Base-by-base conservation (phyloP, 64 coral and sea anemone species). In the Stichodactyla mertensii region DNA sequence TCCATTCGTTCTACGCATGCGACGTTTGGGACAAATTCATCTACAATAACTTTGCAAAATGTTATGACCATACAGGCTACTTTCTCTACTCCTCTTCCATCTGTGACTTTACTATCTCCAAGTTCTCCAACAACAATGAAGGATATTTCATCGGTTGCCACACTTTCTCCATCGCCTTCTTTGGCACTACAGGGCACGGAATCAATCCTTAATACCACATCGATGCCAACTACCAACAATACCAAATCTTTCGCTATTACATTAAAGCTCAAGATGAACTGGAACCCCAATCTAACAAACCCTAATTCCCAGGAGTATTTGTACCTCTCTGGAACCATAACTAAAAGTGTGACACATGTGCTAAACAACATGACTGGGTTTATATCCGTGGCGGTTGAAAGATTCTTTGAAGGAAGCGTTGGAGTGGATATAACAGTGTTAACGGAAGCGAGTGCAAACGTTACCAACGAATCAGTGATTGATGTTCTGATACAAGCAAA, bases 391-490 rank as follows among this genome's bases (percentile, higher is more conserved):
- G 36, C 12, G 52, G 81, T 83, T 7, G 54, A 0, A 10, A 51
- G 55, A 55, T 83, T 83, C 1, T 83, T 55, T 24, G 36, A 83
- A 83, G 81, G 81, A 10, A 83, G 81, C 54, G 52, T 55, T 9
- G 81, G 81, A 83, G 81, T 83, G 10, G 52, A 83, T 22, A 51
- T 83, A 16, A n/a, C 12, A 15, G 81, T 83, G 19, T 11, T 55
- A 54, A 53, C 36, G 24, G 4, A 55, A 83, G 20, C 12, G 14
- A 23, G 52, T 55, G 19, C 81, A 18, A 83, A 83, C 52, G 81
- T 55, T 19, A 55, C 81, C 7, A 58, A 31, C 7, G 52, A 55
- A 10, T 8, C 81, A 55, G 13, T 83, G n/a, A 52, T 51, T n/a
- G 18, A 55, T 27, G 5, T 18, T 15, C 52, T 83, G 4, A 16